phyloP scores from a whole-genome alignment of 2,888 invertebrate genomes.

The Oasisia sp. region DNA sequence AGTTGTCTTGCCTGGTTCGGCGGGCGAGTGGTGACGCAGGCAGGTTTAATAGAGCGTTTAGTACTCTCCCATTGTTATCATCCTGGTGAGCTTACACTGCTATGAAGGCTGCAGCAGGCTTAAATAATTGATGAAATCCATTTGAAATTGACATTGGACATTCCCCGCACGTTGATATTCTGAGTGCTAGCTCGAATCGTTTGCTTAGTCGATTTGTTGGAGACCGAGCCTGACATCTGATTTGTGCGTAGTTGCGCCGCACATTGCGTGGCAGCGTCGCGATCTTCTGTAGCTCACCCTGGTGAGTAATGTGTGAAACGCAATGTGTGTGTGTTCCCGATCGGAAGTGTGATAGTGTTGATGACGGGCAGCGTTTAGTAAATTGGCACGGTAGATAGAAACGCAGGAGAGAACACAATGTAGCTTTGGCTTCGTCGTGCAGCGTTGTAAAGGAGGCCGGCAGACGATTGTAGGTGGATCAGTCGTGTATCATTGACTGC shows the following conservation, averaged over 20 bases:
- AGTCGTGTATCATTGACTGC: not conserved
- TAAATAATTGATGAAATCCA: constrained; percentile 17
- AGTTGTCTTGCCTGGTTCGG: not conserved
- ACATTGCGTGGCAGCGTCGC: not conserved
- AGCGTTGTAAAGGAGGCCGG: not conserved
- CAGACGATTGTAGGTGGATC: not conserved
- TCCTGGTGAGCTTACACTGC: not conserved
- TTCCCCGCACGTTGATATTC: not conserved
- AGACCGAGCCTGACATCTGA: not conserved
- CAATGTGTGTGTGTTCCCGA: not conserved
- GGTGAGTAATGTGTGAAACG: not conserved
- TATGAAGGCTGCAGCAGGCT: not conserved
- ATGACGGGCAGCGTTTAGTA: not conserved
- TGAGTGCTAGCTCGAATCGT: not conserved
- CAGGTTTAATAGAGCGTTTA: not conserved
- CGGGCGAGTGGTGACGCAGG: not conserved
- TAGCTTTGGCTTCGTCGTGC: not conserved
- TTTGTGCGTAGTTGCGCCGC: not conserved
- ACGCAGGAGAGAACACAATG: not conserved
- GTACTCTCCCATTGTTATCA: not conserved
- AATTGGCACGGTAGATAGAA: not conserved
- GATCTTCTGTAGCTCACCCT: not conserved
- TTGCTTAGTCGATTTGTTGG: constrained; percentile 6
- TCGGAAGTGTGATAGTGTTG: not conserved
- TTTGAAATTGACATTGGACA: constrained; percentile 17